Evolutionary conservation across 2,113 vertebrate species (phyloP).

Genomic region (Upupa epops): DNA sequence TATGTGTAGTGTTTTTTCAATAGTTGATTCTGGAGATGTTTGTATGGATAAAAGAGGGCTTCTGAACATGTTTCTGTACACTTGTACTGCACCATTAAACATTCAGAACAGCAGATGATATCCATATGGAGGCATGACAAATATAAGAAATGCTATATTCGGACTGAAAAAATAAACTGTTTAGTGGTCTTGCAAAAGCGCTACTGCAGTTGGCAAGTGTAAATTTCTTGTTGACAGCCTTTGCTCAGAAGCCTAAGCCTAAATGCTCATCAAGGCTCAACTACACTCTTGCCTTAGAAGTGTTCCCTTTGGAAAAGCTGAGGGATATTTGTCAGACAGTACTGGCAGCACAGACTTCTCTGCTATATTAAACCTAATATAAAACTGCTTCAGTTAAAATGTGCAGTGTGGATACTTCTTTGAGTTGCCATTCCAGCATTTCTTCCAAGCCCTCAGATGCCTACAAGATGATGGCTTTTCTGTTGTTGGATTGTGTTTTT

Average conservation of each 20-base stretch:
- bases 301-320: conserved; percentile 39
- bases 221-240: conserved; percentile 33
- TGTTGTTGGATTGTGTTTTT: neutral
- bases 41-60: neutral
- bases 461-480: neutral
- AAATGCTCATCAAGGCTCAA: conserved; percentile 40
- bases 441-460: neutral
- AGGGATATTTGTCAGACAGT: conserved; percentile 39
- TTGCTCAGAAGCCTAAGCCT: conserved; percentile 17
- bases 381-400: conserved; percentile 22
- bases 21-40: neutral
- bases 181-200: conserved; percentile 55
- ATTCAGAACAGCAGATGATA: conserved; percentile 50
- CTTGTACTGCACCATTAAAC: neutral
- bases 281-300: neutral
- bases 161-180: neutral
- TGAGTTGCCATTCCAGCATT: neutral
- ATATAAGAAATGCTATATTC: conserved; percentile 28
- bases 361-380: conserved; percentile 44
- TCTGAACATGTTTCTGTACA: neutral
- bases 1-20: neutral
- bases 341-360: conserved; percentile 43
- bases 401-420: neutral
- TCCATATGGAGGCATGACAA: conserved; percentile 47
- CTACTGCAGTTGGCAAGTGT: conserved; percentile 14